Conservation (phyloP, 2,888 invertebrate genomes). For the Yponomeuta malinellus region DNA sequence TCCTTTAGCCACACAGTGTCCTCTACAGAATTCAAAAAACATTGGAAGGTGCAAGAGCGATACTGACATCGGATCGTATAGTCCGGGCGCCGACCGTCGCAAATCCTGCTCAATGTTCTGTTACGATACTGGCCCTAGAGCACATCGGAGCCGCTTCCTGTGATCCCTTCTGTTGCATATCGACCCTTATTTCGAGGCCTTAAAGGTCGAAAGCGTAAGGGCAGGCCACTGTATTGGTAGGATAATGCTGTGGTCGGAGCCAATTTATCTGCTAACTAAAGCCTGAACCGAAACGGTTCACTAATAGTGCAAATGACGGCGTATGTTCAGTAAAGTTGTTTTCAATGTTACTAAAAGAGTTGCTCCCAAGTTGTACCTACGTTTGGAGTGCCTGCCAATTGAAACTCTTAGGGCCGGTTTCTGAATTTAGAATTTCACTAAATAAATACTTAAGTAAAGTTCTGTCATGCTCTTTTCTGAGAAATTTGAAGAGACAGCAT, state of each 20-base stretch:
- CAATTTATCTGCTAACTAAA: constrained; percentile 13
- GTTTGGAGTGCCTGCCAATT: no score
- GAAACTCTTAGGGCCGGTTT: no score
- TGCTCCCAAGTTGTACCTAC: neutral
- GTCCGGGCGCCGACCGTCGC: constrained; percentile 24
- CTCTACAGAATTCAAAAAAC: no score
- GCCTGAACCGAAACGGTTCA: neutral
- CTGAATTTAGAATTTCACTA: no score
- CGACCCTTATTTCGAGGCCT: neutral
- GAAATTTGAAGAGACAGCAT: no score
- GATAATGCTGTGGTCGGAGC: constrained; percentile 28
- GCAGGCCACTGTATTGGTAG: neutral
- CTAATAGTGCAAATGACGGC: neutral
- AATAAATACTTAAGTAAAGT: no score
- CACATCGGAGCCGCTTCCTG: constrained; percentile 21
- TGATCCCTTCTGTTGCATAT: neutral
- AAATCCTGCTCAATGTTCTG: constrained; percentile 52
- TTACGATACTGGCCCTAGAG: constrained; percentile 25
- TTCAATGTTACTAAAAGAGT: neutral
- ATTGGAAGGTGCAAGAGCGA: neutral
- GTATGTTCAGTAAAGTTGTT: neutral
- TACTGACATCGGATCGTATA: neutral
- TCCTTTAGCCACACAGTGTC: no score
- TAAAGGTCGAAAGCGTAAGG: neutral
- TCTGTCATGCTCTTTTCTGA: no score